phyloP scores from a whole-genome alignment of 92 coral and sea anemone genomes.

The Paragorgia papillata region DNA sequence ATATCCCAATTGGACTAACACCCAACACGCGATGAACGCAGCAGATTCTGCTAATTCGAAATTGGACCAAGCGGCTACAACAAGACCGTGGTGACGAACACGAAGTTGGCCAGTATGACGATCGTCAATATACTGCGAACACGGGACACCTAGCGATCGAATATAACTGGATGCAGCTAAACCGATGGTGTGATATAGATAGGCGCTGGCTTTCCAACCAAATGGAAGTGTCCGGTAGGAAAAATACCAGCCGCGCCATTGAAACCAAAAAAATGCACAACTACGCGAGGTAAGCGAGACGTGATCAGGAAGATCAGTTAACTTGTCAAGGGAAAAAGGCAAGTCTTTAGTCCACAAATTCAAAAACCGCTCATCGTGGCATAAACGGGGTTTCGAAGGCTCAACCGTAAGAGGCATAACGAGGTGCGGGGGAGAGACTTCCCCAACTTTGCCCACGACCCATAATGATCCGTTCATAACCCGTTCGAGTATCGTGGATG shows the following conservation, averaged over 20 bases:
- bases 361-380: conserved; percentile 49
- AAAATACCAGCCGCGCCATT: conserved; percentile 43
- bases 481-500: conserved; percentile 36
- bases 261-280: conserved; percentile 25
- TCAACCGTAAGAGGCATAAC: conserved; percentile 57
- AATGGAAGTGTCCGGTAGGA: conserved; percentile 36
- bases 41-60: conserved; percentile 50
- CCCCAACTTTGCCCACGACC: conserved; percentile 52
- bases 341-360: conserved; percentile 53
- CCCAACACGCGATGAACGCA: conserved; percentile 44
- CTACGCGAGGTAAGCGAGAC: conserved; percentile 13
- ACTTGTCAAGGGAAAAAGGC: conserved; percentile 46
- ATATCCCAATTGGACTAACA: conserved; percentile 4
- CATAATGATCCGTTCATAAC: conserved; percentile 51
- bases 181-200: conserved; percentile 39
- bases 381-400: conserved; percentile 52
- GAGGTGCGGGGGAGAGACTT: conserved; percentile 46
- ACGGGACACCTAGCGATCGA: conserved; percentile 56
- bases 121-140: conserved; percentile 61
- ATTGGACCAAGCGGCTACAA: neutral
- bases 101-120: conserved; percentile 45
- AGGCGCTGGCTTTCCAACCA: conserved; percentile 59
- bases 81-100: conserved; percentile 13
- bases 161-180: conserved; percentile 23
- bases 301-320: conserved; percentile 56